Conservation (phyloP, 2,113 vertebrate genomes). For the Columba janthina region DNA sequence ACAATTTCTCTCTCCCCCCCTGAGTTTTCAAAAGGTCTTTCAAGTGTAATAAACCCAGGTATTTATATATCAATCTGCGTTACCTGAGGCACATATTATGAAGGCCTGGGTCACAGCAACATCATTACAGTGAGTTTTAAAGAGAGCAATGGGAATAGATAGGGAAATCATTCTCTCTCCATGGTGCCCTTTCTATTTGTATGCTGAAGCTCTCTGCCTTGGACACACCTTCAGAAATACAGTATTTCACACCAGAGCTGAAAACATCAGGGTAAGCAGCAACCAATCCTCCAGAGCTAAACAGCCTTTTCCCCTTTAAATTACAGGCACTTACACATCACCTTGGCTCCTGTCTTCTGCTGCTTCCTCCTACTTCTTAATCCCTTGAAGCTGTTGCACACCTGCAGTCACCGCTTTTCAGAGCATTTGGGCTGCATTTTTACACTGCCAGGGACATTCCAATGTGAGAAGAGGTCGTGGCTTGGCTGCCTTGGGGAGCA, state of each 20-base stretch:
- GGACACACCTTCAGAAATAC: slow-evolving; percentile 33
- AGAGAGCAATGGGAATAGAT: slow-evolving; percentile 44
- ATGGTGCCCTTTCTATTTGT: slow-evolving; percentile 30
- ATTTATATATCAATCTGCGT: slow-evolving; percentile 55
- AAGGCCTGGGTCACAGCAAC: slow-evolving; percentile 35
- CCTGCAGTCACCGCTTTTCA: slow-evolving; percentile 27
- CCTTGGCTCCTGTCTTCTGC: slow-evolving; percentile 21
- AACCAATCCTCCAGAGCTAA: background rate
- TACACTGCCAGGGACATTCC: background rate
- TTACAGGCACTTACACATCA: slow-evolving; percentile 13
- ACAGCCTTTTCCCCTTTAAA: background rate
- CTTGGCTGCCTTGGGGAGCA: background rate
- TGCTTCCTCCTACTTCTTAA: slow-evolving; percentile 12
- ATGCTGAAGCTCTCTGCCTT: slow-evolving; percentile 28
- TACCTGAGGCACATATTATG: slow-evolving; percentile 46
- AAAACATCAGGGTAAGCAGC: slow-evolving; percentile 13
- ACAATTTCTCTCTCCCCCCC: slow-evolving; percentile 6
- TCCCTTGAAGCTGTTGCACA: slow-evolving; percentile 33
- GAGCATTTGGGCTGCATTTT: background rate
- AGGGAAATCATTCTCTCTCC: slow-evolving; percentile 32
- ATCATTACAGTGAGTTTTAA: slow-evolving; percentile 30
- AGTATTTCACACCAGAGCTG: background rate
- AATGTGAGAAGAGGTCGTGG: background rate
- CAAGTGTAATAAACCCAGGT: slow-evolving; percentile 44
- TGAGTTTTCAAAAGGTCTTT: slow-evolving; percentile 50